Base-by-base conservation (phyloP, 2,888 invertebrate species). In the Caprella mutica region DNA sequence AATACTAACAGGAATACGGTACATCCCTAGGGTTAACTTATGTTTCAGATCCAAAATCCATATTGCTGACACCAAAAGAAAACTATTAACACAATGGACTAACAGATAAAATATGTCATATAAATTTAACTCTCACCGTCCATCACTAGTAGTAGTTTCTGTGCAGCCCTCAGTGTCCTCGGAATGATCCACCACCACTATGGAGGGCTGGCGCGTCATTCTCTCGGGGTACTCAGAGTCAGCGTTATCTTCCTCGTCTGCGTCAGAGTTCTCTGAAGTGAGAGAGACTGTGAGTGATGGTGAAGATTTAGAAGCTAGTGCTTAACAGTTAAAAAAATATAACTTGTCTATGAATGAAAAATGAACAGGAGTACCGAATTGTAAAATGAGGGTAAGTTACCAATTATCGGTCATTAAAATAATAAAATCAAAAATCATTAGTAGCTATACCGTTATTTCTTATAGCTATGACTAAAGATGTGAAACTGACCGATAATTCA, bases 201-300 rank as follows among this genome's bases (percentile, higher is more conserved):
- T 63, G 44, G 63, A 63, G 9, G 63, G 63, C 33, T 63, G 63
- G 17, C 63, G 51, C 1, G 63, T 63, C 43, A 51, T 53, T 4
- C 40, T 56, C 46, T 63, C 54, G n/a, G 56, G 56, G 9, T 54
- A 29, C 35, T 63, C 63, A 2, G 63, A 63, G 52, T 63, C 63
- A 12, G 57, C 56, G 43, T 63, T 63, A 53, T 63, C 63, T 55
- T 63, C 63, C 26, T 59, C 57, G 35, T 63, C 63, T 3, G 63
- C 63, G 42, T 63, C 63, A 39, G 59, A 59, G 19, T 55, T 63
- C 40, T 63, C 63, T 63, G 56, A 14, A 23, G 8, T 26, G 12
- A 17, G 19, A n/a, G 19, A 38, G 19, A 38, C n/a, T n/a, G n/a
- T n/a, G n/a, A n/a, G n/a, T n/a, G n/a, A n/a, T n/a, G n/a, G n/a